Base-by-base conservation (phyloP, 2,113 vertebrate species). In the Entelurus aequoreus region DNA sequence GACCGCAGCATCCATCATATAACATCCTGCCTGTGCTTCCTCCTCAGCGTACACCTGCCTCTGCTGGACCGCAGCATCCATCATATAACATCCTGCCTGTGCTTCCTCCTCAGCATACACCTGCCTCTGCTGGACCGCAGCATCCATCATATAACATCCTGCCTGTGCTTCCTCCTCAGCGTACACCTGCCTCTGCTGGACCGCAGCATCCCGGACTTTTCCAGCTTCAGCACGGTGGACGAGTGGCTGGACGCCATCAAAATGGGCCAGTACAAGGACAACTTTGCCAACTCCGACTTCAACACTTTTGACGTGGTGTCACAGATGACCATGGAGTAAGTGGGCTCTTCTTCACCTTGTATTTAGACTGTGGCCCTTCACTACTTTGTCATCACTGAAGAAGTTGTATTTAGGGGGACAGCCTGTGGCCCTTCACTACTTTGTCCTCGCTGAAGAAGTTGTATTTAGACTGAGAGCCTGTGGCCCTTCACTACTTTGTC, bases 241-340 rank as follows among this genome's bases (percentile, higher is more conserved):
- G 95, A 98, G 68, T 99, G 97, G 97, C 91, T 99, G 83, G 97
- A 99, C 8, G 97, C 96, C 86, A 99, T 99, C 88, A 99, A 99
- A 90, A 99, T 99, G 97, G 95, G 96, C 74, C 97, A 98, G 78
- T 99, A 99, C 90, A 99, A 98, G 89, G 94, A 99, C 85, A 98
- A 92, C 83, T 98, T 99, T 13, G 90, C 94, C 92, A 94, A 68
- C 6, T 92, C 93, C 0, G 93, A 94, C 75, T 97, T 97, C 79
- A 90, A 92, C 63, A 93, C 92, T 77, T 99, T 99, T 52, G 96
- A 98, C 0, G 84, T 94, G 13, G 96, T 98, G 63, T 98, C 97
- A 40, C 96, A 97, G 87, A 98, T 99, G 95, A 96, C 94, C 68
- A 95, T 98, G 94, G 97, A 99, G 97, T 99, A 93, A 98, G 97